Evolutionary conservation across 2,797 vertebrate genomes (phyloP), one percentile per base, ranked within the genome.

Genomic region (Catharus ustulatus): DNA sequence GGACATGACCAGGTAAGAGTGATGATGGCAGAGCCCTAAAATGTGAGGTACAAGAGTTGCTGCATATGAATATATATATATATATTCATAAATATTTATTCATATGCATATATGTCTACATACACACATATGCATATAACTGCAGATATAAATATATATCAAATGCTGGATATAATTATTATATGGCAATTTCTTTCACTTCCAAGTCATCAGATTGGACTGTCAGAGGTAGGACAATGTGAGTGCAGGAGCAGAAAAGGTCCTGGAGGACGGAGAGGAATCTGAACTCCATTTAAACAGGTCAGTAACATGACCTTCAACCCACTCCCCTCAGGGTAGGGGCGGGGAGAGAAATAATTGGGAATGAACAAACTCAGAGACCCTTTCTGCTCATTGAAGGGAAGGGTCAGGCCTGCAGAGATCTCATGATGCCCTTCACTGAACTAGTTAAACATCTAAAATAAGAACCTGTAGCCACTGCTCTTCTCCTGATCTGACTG

Each of bases 261-360:
- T 66, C 16, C 36, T 73, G 66, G 66, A 85, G 86, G 55, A 87
- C 10, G 26, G 72, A 82, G 29, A 89, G 61, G 15, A 73, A 84
- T 38, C 63, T 87, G 67, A 83, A 89, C 69, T 79, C 73, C n/a
- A 54, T 86, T 89, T 84, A 54, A 91, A 72, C 43, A 93, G 81
- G 85, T 90, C 83, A 89, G 30, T 51, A 76, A 87, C 67, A 81
- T 52, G 91, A 95, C 93, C 94, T 97, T 95, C 89, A 94, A 59
- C 29, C 38, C 59, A 42, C 17, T 40, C 12, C 80, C 92, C 95
- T 75, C 80, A 59, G 85, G 83, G 46, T 3, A 94, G 78, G 59
- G 83, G 84, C 52, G 93, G 84, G 48, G 82, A 91, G 58, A 94
- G 55, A 49, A 87, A 45, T 94, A 93, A 51, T 32, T 79, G 45